These are phyloP conservation scores for Acleris laterana DNA, from an alignment of 2,888 invertebrate genomes.

Conservation along the genomic window DNA sequence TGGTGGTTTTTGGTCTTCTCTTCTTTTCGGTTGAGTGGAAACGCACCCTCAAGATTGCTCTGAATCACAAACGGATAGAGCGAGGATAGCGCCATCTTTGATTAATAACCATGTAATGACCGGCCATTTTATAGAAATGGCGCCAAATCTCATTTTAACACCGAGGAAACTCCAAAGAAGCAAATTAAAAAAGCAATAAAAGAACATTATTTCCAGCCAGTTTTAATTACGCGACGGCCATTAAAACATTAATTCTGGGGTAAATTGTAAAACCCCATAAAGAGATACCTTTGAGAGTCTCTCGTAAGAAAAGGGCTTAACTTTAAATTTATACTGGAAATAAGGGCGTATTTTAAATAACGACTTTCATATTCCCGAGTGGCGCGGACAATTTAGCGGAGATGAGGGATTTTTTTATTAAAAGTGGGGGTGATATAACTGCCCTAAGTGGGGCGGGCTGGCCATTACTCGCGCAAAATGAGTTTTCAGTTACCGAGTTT, in stretches of 20 bases:
- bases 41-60: no score
- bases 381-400: conserved; percentile 80
- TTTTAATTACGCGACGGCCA: conserved; percentile 11
- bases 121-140: not conserved
- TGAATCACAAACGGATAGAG: no score
- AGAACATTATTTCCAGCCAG: conserved; percentile 12
- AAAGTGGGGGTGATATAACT: conserved; percentile 65
- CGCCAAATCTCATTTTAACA: no score
- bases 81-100: no score
- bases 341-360: conserved; percentile 82
- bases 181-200: conserved; percentile 29
- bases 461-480: conserved; percentile 77
- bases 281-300: conserved; percentile 61
- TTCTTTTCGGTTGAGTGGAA: no score
- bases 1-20: no score
- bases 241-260: conserved; percentile 42
- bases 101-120: no score
- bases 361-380: conserved; percentile 82
- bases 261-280: conserved; percentile 59
- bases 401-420: conserved; percentile 81
- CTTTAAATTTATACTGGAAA: conserved; percentile 80
- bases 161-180: conserved; percentile 7
- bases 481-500: conserved; percentile 76
- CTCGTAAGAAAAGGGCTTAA: conserved; percentile 64
- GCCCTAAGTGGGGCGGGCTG: conserved; percentile 60